These are phyloP conservation scores for Stramonita haemastoma DNA, from an alignment of 2,888 invertebrate genomes.

Conservation along the genomic window DNA sequence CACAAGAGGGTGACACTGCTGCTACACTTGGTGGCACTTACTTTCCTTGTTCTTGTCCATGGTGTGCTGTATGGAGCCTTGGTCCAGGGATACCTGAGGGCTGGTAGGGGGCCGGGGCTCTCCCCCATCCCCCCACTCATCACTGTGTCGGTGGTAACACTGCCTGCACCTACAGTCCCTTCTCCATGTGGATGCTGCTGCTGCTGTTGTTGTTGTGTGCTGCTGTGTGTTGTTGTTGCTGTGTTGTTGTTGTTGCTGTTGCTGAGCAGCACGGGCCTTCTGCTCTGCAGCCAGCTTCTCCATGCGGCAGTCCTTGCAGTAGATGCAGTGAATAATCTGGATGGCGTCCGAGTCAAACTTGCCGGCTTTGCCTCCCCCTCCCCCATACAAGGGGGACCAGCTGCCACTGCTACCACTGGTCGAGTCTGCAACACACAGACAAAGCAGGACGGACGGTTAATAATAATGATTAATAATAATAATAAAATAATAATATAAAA, in stretches of 20 bases:
- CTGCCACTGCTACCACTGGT: slow-evolving; percentile 57
- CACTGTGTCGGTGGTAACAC: not conserved
- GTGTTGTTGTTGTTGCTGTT: not conserved
- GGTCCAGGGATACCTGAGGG: slow-evolving; percentile 95
- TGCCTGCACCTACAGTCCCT: not conserved
- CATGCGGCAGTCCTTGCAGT: slow-evolving; percentile 73
- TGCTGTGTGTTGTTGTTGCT: not conserved
- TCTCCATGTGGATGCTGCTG: slow-evolving; percentile 33
- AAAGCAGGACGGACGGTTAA: not conserved
- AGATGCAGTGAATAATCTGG: slow-evolving; percentile 73
- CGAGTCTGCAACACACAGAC: slow-evolving; percentile 59
- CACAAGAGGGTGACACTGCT: not conserved
- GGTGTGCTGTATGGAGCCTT: slow-evolving; percentile 92
- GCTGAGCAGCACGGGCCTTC: slow-evolving; percentile 54
- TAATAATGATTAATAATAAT: too few species aligned
- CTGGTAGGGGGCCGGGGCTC: slow-evolving; percentile 56
- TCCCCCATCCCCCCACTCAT: slow-evolving; percentile 27
- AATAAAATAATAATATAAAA: too few species aligned
- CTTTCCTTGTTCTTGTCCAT: slow-evolving; percentile 99
- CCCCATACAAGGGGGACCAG: slow-evolving; percentile 72
- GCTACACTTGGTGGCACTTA: slow-evolving; percentile 82
- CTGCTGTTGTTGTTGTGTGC: slow-evolving; percentile 15
- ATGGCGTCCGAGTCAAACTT: slow-evolving; percentile 69
- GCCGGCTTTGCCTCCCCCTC: slow-evolving; percentile 47
- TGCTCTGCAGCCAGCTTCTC: slow-evolving; percentile 63